Evolutionary conservation across 2,888 invertebrate genomes (phyloP).

Genomic region (Ferdinandea cuprea): DNA sequence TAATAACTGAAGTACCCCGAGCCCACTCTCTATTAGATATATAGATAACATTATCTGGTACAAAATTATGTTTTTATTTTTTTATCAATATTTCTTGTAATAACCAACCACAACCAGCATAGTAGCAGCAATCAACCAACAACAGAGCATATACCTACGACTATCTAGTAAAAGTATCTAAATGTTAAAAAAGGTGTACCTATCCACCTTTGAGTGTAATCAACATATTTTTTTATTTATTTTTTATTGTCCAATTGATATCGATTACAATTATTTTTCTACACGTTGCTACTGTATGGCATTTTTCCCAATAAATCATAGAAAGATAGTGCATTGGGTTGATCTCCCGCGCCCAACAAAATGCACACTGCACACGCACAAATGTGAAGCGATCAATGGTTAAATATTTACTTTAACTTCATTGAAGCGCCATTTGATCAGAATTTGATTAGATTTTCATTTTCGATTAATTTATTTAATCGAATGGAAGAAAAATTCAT

Average conservation of each 20-base stretch:
- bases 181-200: slow-evolving; percentile 23
- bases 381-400: slow-evolving; percentile 18
- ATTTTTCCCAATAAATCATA: slow-evolving; percentile 56
- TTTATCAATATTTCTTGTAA: slow-evolving; percentile 41
- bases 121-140: too few species aligned
- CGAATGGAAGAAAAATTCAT: slow-evolving; percentile 47
- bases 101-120: slow-evolving; percentile 19
- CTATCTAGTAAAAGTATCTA: slow-evolving; percentile 32
- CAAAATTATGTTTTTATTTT: slow-evolving; percentile 13
- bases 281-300: slow-evolving; percentile 37
- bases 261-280: slow-evolving; percentile 39
- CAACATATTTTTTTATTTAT: slow-evolving; percentile 35
- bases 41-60: slow-evolving; percentile 36
- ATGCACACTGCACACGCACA: not conserved
- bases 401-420: slow-evolving; percentile 73
- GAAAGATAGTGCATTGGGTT: slow-evolving; percentile 39
- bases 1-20: not conserved
- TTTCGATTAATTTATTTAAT: slow-evolving; percentile 66
- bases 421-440: slow-evolving; percentile 75
- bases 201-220: slow-evolving; percentile 28
- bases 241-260: slow-evolving; percentile 38
- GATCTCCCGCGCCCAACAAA: not conserved
- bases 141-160: too few species aligned
- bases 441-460: slow-evolving; percentile 74
- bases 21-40: slow-evolving; percentile 5